Evolutionary conservation across 2,113 vertebrate species (phyloP).

Genomic region (Mobula hypostoma): DNA sequence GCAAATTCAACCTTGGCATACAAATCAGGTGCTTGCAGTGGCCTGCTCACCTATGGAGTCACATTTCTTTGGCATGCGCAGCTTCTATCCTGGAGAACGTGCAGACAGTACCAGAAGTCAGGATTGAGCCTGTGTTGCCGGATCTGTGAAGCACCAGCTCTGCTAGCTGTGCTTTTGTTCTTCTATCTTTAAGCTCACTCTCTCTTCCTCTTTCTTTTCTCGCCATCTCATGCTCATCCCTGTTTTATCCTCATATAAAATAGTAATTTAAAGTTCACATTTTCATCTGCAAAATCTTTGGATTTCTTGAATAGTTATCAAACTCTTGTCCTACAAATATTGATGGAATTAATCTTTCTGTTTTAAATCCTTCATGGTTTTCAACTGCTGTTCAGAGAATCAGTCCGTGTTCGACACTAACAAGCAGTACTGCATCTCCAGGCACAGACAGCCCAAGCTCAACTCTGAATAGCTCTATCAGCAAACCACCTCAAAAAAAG

Average conservation of each 20-base stretch:
- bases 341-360: conserved; percentile 6
- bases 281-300: not conserved
- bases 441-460: conserved; percentile 92
- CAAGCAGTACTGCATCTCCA: conserved; percentile 88
- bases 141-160: too few relatives aligned
- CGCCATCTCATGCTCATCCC: not conserved
- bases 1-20: too few relatives aligned
- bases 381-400: conserved; percentile 68
- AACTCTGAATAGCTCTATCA: conserved; percentile 81
- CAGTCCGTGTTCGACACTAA: conserved; percentile 92
- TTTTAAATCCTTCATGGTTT: conserved; percentile 56
- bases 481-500: conserved; percentile 63
- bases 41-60: too few relatives aligned
- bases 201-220: not conserved
- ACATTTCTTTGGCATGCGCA: too few relatives aligned
- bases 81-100: too few relatives aligned
- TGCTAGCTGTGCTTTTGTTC: too few relatives aligned
- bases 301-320: not conserved
- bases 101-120: too few relatives aligned
- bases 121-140: too few relatives aligned
- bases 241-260: not conserved
- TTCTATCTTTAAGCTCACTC: not conserved
- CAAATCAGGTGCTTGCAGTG: too few relatives aligned
- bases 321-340: not conserved
- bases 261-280: not conserved